phyloP scores from a whole-genome alignment of 2,113 vertebrate species.

The Plestiodon gilberti region DNA sequence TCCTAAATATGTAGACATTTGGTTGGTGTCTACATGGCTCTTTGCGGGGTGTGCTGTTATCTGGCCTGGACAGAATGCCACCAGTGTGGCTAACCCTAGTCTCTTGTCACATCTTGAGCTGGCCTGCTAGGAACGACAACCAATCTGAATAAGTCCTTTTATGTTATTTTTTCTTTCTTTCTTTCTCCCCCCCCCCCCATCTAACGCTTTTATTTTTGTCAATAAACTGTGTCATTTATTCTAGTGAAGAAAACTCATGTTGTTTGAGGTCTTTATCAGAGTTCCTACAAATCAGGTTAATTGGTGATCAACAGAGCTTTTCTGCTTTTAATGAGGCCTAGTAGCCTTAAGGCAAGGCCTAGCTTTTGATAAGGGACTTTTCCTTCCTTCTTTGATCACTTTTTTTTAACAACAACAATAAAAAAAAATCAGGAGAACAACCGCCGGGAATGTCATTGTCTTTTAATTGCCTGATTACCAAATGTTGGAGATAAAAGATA shows the following conservation, averaged over 20 bases:
- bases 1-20: constrained; percentile 57
- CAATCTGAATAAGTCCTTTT: constrained; percentile 75
- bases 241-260: constrained; percentile 82
- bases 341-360: constrained; percentile 88
- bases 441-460: constrained; percentile 92
- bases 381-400: constrained; percentile 93
- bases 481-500: constrained; percentile 98
- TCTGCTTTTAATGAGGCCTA: constrained; percentile 93
- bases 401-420: constrained; percentile 64
- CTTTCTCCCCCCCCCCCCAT: constrained; percentile 41
- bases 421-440: constrained; percentile 77
- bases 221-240: constrained; percentile 86
- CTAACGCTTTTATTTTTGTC: constrained; percentile 83
- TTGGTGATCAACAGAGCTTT: constrained; percentile 96
- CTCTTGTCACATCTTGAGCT: constrained; percentile 52
- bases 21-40: constrained; percentile 45
- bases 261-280: constrained; percentile 89
- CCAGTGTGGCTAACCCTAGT: constrained; percentile 55
- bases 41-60: constrained; percentile 37
- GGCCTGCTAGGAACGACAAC: constrained; percentile 66
- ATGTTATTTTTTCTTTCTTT: constrained; percentile 68
- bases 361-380: constrained; percentile 87
- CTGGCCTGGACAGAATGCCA: constrained; percentile 53
- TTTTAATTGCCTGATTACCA: constrained; percentile 98
- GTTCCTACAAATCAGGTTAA: constrained; percentile 98